Conservation (phyloP, 1,140 invertebrate genomes). For the Olivierus martensii region DNA sequence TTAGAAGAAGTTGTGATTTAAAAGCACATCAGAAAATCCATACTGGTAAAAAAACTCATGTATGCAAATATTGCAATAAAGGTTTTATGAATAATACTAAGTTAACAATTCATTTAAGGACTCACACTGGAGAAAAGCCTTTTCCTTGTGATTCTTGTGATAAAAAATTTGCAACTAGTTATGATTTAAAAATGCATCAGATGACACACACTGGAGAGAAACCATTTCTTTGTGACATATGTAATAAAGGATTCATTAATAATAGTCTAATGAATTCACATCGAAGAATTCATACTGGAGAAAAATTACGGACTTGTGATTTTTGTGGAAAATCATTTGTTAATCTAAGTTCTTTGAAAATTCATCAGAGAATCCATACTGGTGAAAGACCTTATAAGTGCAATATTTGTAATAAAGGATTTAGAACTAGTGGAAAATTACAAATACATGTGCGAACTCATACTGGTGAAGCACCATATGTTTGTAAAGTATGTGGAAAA, state of each 20-base stretch:
- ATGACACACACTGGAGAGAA: too few relatives aligned
- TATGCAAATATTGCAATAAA: not conserved
- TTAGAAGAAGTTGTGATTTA: not conserved
- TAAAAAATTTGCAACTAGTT: not conserved
- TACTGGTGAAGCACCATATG: slow-evolving; percentile 32
- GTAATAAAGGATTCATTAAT: too few relatives aligned
- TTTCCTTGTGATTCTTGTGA: not conserved
- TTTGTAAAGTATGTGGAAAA: slow-evolving; percentile 38
- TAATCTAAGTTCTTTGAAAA: too few relatives aligned
- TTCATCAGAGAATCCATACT: too few relatives aligned
- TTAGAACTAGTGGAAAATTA: too few relatives aligned
- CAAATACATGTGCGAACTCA: too few relatives aligned
- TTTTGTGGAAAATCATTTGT: too few relatives aligned
- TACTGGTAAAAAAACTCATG: not conserved
- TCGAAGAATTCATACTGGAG: too few relatives aligned
- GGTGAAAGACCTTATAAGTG: too few relatives aligned
- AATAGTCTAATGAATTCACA: too few relatives aligned
- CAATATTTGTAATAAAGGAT: too few relatives aligned
- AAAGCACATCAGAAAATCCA: not conserved
- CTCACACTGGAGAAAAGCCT: not conserved
- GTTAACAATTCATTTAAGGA: not conserved
- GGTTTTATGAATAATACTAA: not conserved
- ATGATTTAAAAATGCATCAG: not conserved
- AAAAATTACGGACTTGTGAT: slow-evolving; percentile 26
- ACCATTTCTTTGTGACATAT: too few relatives aligned